Evolutionary conservation across 2,888 invertebrate species (phyloP).

Genomic region (Pachymerium ferrugineum): DNA sequence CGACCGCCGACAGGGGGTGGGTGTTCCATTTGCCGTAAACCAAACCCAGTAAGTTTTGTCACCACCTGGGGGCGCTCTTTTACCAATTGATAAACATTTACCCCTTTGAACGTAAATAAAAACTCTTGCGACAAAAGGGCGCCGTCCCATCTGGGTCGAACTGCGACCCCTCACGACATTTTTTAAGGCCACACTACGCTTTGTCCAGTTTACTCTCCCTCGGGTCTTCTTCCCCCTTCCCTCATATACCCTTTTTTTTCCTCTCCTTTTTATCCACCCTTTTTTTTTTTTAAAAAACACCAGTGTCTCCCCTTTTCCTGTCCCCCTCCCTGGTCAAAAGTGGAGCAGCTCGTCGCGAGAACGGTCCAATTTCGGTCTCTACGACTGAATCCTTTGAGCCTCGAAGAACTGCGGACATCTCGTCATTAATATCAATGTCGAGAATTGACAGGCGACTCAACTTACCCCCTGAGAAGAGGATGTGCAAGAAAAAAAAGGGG

Average conservation of each 20-base stretch:
- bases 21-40: not conserved
- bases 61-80: slow-evolving; percentile 13
- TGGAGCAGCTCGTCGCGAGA: not conserved
- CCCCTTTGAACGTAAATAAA: slow-evolving; percentile 13
- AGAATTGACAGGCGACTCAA: slow-evolving; percentile 25
- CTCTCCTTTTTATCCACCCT: not conserved
- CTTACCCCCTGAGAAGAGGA: slow-evolving; percentile 12
- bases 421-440: slow-evolving; percentile 31
- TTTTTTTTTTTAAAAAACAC: not conserved
- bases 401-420: slow-evolving; percentile 25
- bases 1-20: not conserved
- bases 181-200: slow-evolving; percentile 1
- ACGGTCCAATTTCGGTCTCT: slow-evolving; percentile 2
- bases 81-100: slow-evolving; percentile 8
- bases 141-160: slow-evolving; percentile 4
- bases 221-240: slow-evolving; percentile 7
- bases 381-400: slow-evolving; percentile 31
- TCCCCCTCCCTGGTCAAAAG: not conserved
- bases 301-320: not conserved
- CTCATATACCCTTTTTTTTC: not conserved
- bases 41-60: slow-evolving; percentile 9
- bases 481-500: not conserved
- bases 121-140: not conserved
- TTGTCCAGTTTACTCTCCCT: not conserved
- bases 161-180: not conserved